phyloP scores from a whole-genome alignment of 2,888 invertebrate species.

The Orchesellides sinensis region DNA sequence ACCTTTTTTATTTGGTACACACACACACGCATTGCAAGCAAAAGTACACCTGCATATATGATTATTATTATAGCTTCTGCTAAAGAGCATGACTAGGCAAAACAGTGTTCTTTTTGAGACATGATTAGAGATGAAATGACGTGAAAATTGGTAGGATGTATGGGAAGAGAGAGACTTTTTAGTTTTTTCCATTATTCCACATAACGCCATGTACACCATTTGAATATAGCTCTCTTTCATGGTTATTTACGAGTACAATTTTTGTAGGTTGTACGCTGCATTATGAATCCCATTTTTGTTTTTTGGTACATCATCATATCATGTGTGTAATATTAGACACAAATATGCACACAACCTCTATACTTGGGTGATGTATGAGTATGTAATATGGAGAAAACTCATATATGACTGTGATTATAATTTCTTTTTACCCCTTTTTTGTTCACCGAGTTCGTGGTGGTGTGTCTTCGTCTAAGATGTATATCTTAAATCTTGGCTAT shows the following conservation, averaged over 20 bases:
- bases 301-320: slow-evolving; percentile 4
- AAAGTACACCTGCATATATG: slow-evolving; percentile 19
- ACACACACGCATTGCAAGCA: slow-evolving; percentile 19
- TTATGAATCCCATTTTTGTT: slow-evolving; percentile 53
- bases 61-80: slow-evolving; percentile 50
- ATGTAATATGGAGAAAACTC: neutral
- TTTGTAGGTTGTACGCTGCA: slow-evolving; percentile 23
- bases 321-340: slow-evolving; percentile 12
- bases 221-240: slow-evolving; percentile 50
- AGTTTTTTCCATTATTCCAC: slow-evolving; percentile 30
- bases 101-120: slow-evolving; percentile 63
- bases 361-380: neutral
- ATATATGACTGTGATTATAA: neutral
- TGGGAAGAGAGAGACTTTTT: slow-evolving; percentile 38
- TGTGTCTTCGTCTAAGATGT: no score
- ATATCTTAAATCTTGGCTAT: slow-evolving; percentile 33
- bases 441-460: neutral
- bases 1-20: slow-evolving; percentile 19
- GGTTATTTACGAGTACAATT: slow-evolving; percentile 51
- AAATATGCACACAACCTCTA: no score
- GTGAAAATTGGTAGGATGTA: slow-evolving; percentile 63
- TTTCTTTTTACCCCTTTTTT: neutral
- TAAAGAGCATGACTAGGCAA: slow-evolving; percentile 67
- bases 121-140: slow-evolving; percentile 69
- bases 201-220: slow-evolving; percentile 11